Conservation (phyloP, 1,140 invertebrate species). For the Dendroctonus valens region DNA sequence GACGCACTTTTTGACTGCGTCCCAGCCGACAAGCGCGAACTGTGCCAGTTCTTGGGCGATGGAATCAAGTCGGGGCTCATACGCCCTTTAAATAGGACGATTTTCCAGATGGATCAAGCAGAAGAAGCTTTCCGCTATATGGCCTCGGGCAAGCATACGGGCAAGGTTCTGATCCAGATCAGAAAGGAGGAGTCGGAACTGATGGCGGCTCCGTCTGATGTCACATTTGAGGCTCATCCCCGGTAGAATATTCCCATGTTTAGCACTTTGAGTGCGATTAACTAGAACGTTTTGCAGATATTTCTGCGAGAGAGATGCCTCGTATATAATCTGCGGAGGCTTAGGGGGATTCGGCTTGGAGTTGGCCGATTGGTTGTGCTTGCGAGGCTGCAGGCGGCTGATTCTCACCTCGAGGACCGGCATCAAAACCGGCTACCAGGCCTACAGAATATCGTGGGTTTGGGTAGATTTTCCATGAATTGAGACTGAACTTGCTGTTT, state of each 20-base stretch:
- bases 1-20: conserved; percentile 66
- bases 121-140: conserved; percentile 72
- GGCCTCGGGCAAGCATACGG: conserved; percentile 84
- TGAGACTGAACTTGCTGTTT: not conserved
- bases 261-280: not conserved
- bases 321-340: conserved; percentile 68
- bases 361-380: conserved; percentile 80
- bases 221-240: conserved; percentile 17
- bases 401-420: conserved; percentile 79
- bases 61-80: conserved; percentile 49
- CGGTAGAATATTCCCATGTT: conserved; percentile 15
- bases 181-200: conserved; percentile 42
- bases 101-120: conserved; percentile 62
- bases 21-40: conserved; percentile 41
- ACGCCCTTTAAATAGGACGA: conserved; percentile 59
- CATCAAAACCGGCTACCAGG: conserved; percentile 77
- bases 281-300: conserved; percentile 14
- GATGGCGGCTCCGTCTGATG: not conserved
- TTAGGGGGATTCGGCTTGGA: conserved; percentile 92
- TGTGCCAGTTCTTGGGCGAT: conserved; percentile 8
- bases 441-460: conserved; percentile 57
- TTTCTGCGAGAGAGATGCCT: conserved; percentile 52
- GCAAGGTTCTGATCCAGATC: conserved; percentile 77
- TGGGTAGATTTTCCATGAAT: not conserved
- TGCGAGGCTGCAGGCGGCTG: conserved; percentile 75